A percentile compares a stretch with the other conserved stretches of the same genome.
Conservation (phyloP, 2,113 vertebrate genomes). For the Forbesichthys agassizii region DNA sequence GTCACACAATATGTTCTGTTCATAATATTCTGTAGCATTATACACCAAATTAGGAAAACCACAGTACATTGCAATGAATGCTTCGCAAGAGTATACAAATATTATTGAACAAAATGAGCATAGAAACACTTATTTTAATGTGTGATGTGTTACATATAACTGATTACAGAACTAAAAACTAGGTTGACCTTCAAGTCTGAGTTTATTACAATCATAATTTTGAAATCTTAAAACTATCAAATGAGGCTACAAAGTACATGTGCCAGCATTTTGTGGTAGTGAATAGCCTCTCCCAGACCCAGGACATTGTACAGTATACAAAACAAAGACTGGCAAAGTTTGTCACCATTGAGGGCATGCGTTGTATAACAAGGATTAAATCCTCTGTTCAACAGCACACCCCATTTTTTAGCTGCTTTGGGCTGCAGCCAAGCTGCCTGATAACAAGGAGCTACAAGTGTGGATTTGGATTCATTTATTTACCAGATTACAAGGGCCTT, state of each 20-base stretch:
- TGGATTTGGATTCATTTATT: conserved; percentile 12
- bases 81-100: too few relatives aligned
- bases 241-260: neutral
- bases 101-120: too few relatives aligned
- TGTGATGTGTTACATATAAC: too few relatives aligned
- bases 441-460: conserved; percentile 27
- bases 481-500: conserved; percentile 9
- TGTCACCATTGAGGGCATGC: conserved; percentile 26
- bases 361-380: conserved; percentile 22
- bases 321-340: conserved; percentile 15
- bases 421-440: conserved; percentile 2
- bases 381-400: neutral
- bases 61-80: too few relatives aligned
- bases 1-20: too few relatives aligned
- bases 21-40: too few relatives aligned
- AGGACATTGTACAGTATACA: neutral
- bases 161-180: too few relatives aligned
- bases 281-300: neutral
- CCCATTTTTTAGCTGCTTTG: neutral
- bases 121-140: too few relatives aligned
- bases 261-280: neutral
- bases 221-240: too few relatives aligned
- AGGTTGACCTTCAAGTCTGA: too few relatives aligned
- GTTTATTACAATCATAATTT: too few relatives aligned
- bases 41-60: too few relatives aligned